phyloP scores from a whole-genome alignment of 2,888 invertebrate species.

The Tortrix viridana region DNA sequence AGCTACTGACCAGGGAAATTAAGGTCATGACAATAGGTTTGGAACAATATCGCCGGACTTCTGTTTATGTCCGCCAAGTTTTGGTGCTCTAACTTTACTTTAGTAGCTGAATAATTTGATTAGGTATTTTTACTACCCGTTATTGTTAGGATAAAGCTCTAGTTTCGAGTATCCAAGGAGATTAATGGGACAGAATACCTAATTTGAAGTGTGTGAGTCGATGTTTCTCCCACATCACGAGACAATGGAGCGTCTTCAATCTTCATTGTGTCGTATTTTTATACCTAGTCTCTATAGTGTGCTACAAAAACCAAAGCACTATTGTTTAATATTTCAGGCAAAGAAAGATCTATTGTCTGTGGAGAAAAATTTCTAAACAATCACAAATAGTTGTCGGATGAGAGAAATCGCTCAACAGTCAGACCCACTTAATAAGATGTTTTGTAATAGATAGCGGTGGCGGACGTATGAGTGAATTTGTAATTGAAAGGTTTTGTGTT shows the following conservation, averaged over 20 bases:
- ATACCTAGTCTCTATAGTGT: conserved; percentile 22
- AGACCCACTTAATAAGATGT: conserved; percentile 1
- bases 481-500: too few species aligned
- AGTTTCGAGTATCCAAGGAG: conserved; percentile 4
- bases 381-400: conserved; percentile 17
- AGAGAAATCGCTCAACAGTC: conserved; percentile 22
- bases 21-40: conserved; percentile 40
- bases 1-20: conserved; percentile 43
- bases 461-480: too few species aligned
- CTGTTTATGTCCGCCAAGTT: not conserved
- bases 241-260: conserved; percentile 39
- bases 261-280: conserved; percentile 37
- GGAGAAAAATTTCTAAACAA: conserved; percentile 34
- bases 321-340: conserved; percentile 42
- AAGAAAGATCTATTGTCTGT: conserved; percentile 38
- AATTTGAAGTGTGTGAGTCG: conserved; percentile 36
- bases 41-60: conserved; percentile 1
- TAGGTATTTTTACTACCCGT: not conserved
- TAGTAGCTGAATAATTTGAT: not conserved
- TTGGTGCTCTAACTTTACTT: too few species aligned
- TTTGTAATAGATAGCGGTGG: conserved; percentile 1
- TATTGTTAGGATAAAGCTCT: conserved; percentile 1
- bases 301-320: conserved; percentile 45
- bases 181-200: conserved; percentile 4
- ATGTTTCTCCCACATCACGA: conserved; percentile 43